phyloP scores from a whole-genome alignment of 2,113 vertebrate species.

The Tachuris rubrigastra region DNA sequence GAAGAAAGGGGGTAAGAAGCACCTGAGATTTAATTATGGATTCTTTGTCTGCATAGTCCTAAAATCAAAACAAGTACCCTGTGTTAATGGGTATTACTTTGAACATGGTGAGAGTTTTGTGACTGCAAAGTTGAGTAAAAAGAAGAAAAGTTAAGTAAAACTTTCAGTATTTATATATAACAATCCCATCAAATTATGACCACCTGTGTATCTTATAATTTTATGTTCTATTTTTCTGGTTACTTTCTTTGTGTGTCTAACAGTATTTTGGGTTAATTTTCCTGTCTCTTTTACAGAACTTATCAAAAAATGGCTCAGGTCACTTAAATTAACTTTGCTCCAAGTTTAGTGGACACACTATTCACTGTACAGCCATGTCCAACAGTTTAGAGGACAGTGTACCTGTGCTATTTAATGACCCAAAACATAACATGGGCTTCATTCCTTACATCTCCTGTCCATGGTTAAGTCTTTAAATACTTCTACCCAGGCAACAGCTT shows the following conservation, averaged over 20 bases:
- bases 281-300: neutral
- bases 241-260: neutral
- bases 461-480: neutral
- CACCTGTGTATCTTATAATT: neutral
- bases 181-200: neutral
- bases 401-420: neutral
- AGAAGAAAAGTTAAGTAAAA: neutral
- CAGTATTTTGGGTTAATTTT: neutral
- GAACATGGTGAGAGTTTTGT: neutral
- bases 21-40: neutral
- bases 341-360: neutral
- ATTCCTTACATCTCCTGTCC: neutral
- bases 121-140: neutral
- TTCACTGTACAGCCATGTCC: neutral
- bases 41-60: neutral
- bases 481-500: neutral
- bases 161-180: neutral
- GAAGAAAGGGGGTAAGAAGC: neutral
- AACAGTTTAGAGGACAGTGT: neutral
- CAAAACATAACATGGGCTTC: neutral
- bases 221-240: neutral
- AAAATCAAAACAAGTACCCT: neutral
- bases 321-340: neutral
- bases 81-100: neutral
- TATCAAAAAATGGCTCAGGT: neutral